Percentiles rank a stretch among this genome's conserved stretches.
These are phyloP conservation scores for Meteorus sp. DNA, from an alignment of 1,140 invertebrate genomes.

Conservation along the genomic window DNA sequence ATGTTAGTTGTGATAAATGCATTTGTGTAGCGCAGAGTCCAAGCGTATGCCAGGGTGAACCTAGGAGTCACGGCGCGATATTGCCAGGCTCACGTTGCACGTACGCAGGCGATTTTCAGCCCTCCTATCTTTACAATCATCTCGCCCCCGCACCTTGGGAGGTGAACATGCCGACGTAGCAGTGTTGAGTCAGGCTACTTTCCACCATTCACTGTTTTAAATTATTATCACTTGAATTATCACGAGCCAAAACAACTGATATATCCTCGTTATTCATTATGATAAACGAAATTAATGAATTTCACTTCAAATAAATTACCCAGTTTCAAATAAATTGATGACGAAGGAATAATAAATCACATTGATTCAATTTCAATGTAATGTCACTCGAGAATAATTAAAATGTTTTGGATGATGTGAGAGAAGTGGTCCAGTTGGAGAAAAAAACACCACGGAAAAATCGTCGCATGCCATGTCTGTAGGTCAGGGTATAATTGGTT, in stretches of 20 bases:
- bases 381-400: too few relatives aligned
- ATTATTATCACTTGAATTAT: too few relatives aligned
- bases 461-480: not conserved
- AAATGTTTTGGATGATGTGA: too few relatives aligned
- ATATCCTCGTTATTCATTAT: too few relatives aligned
- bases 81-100: slow-evolving; percentile 23
- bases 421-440: too few relatives aligned
- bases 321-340: too few relatives aligned
- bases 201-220: too few relatives aligned
- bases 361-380: too few relatives aligned
- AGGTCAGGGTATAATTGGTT: not conserved
- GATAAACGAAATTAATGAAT: too few relatives aligned
- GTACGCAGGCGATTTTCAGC: slow-evolving; percentile 19
- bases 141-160: slow-evolving; percentile 15
- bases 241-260: too few relatives aligned
- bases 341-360: too few relatives aligned
- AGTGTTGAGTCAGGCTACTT: slow-evolving; percentile 19
- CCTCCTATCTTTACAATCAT: slow-evolving; percentile 16
- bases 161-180: slow-evolving; percentile 21
- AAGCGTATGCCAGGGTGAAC: slow-evolving; percentile 17
- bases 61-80: slow-evolving; percentile 19
- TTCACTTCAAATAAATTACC: too few relatives aligned
- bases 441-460: not conserved
- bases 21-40: slow-evolving; percentile 28
- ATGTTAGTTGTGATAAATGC: slow-evolving; percentile 42